Evolutionary conservation across 2,888 invertebrate species (phyloP), one percentile per base, ranked within the genome.

Genomic region (Leucophora obtusa): DNA sequence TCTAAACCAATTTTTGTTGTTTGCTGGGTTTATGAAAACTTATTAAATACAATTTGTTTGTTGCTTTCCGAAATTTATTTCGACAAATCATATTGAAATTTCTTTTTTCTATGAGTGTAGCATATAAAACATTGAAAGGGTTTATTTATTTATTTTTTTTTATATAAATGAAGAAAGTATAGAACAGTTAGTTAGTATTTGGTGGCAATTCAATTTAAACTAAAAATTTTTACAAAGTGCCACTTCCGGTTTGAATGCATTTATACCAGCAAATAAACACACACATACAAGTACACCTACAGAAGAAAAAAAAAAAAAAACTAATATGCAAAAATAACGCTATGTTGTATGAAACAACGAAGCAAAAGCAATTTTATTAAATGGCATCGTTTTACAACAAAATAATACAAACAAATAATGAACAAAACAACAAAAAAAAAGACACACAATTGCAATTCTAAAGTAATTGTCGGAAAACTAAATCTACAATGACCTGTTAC

Each of bases 401-500:
- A 69, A 73, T 60, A 50, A 28, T 51, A 35, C 17, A 28, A 18
- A 47, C 18, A 63, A 62, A 35, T 59, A 78, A 28, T 28, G n/a
- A 21, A 65, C 53, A 56, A 43, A 63, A 63, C 58, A 59, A 53
- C 54, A n/a, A 1, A 21, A 38, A 28, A 2, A 5, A 62, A 56
- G 63, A 62, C 56, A 33, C 47, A 33, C 68, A 68, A 69, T 69
- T 81, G 77, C 70, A 77, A 73, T 76, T 81, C 69, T 50, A 73
- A 71, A 77, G 70, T 81, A 70, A 81, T 74, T 77, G 77, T 81
- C 51, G 66, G 70, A 73, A 77, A 81, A 62, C 56, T 62, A 70
- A 77, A 81, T 81, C 77, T 58, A 70, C 77, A 81, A 77, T 81
- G 77, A 81, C 81, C 77, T 81, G 81, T 81, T 81, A 81, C 73